These are phyloP conservation scores for Caracal caracal DNA, from an alignment of 2,113 vertebrate genomes.

Conservation along the genomic window DNA sequence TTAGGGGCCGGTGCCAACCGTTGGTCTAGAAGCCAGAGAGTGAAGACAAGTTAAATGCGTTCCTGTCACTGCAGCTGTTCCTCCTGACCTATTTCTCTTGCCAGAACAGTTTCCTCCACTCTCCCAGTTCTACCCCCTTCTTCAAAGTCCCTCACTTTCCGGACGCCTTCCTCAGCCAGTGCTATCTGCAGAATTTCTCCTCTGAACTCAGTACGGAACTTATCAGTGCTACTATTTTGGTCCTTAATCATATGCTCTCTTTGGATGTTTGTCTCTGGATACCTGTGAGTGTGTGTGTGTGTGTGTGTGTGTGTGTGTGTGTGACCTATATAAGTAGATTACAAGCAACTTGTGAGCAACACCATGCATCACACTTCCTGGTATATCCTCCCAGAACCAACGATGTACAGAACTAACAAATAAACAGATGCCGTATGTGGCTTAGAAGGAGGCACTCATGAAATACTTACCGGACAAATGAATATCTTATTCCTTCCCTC, in stretches of 20 bases:
- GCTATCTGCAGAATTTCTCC: not conserved
- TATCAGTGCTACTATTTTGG: conserved; percentile 63
- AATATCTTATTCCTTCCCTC: not conserved
- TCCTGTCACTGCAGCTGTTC: not conserved
- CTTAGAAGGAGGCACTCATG: not conserved
- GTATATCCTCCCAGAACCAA: not conserved
- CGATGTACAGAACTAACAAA: not conserved
- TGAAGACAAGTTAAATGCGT: not conserved
- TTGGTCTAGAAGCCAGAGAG: not conserved
- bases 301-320: not conserved
- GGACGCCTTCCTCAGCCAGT: not conserved
- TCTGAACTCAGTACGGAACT: not conserved
- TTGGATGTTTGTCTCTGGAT: conserved; percentile 30
- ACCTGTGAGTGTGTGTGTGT: not conserved
- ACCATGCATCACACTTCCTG: not conserved
- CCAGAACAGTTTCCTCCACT: not conserved
- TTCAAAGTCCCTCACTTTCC: not conserved
- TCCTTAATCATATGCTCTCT: conserved; percentile 11
- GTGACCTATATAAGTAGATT: not conserved
- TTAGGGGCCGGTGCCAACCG: not conserved
- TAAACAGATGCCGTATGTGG: not conserved
- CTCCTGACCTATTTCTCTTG: not conserved
- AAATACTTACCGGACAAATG: not conserved
- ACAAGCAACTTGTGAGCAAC: not conserved
- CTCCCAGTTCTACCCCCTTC: not conserved